Base-by-base conservation (phyloP, 2,797 vertebrate species). In the Cyprinodon diabolis region DNA sequence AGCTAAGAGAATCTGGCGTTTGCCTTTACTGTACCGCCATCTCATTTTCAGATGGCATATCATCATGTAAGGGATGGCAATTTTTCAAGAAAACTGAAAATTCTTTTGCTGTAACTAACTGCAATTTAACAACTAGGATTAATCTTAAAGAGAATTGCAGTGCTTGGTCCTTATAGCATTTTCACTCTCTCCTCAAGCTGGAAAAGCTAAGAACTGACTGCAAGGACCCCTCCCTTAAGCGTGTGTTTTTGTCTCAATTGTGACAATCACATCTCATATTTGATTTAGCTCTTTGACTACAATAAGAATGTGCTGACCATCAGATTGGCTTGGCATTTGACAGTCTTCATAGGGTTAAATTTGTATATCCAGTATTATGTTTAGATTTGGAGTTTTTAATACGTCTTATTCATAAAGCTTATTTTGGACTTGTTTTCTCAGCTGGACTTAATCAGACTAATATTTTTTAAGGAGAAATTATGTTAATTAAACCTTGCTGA, bases 1-100 rank as follows among this genome's bases (percentile, higher is more conserved):
- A 56, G 13, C 65, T 35, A 35, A 55, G 68, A 70, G 40, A 25
- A 66, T 60, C 30, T 66, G 60, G 68, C 70, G 52, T 37, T 70
- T 54, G 60, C 47, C 37, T 25, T 43, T 30, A 30, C 30, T 30
- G 30, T 56, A 48, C 60, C 19, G 47, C 68, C 68, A 56, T 23
- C 43, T 49, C 58, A 66, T 43, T 70, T 70, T 66, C 35, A 57
- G 45, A 66, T 2, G 23, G 21, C 58, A 17, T 3, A 23, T 57
- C 12, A 69, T 17, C 54, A 25, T 47, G 25, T 43, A 10, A 43
- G 66, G 1, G 49, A 47, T 15, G 12, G 60, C 40, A 40, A 35
- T 48, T 15, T 47, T 63, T 72, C 35, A 65, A 6, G 10, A 63
- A 62, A 37, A n/a, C 69, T 62, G 57, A 25, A 51, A 37, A 52